A percentile compares a stretch with the other conserved stretches of the same genome.
Evolutionary conservation across 2,888 invertebrate genomes (phyloP).

Genomic region (Cryptocephalus moraei): DNA sequence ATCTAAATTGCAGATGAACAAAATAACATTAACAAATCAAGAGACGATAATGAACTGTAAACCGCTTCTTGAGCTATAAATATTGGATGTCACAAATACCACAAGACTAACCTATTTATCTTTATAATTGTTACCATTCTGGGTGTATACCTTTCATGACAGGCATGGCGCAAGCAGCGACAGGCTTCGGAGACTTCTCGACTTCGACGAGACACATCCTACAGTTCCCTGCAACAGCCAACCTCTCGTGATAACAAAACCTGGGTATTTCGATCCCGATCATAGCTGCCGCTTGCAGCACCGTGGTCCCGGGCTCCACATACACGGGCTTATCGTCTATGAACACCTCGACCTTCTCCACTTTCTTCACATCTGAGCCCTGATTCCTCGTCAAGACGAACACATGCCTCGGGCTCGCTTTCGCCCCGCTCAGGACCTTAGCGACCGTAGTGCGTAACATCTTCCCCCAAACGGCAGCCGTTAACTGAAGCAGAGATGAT

Average conservation of each 20-base stretch:
- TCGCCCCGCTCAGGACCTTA: slow-evolving; percentile 47
- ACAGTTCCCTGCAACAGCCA: slow-evolving; percentile 98
- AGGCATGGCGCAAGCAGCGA: slow-evolving; percentile 99
- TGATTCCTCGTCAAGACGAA: slow-evolving; percentile 21
- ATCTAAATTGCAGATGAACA: too few species aligned
- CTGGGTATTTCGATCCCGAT: slow-evolving; percentile 96
- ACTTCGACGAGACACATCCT: slow-evolving; percentile 99
- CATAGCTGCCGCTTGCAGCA: slow-evolving; percentile 89
- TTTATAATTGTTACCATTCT: too few species aligned
- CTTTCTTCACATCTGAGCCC: slow-evolving; percentile 28
- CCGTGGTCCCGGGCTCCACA: slow-evolving; percentile 93
- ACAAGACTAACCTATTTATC: too few species aligned
- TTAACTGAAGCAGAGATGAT: neutral
- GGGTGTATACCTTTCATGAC: slow-evolving; percentile 76
- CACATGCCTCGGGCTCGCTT: slow-evolving; percentile 29
- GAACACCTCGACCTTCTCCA: slow-evolving; percentile 85
- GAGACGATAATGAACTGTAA: too few species aligned
- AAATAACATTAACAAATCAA: too few species aligned
- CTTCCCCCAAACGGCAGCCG: slow-evolving; percentile 12
- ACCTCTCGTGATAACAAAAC: slow-evolving; percentile 97
- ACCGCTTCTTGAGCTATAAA: too few species aligned
- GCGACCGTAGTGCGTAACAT: slow-evolving; percentile 72
- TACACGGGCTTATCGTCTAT: slow-evolving; percentile 92
- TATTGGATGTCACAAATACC: too few species aligned
- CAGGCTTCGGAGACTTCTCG: slow-evolving; percentile 95